phyloP scores from a whole-genome alignment of 2,113 vertebrate genomes.

The Shinisaurus crocodilurus region DNA sequence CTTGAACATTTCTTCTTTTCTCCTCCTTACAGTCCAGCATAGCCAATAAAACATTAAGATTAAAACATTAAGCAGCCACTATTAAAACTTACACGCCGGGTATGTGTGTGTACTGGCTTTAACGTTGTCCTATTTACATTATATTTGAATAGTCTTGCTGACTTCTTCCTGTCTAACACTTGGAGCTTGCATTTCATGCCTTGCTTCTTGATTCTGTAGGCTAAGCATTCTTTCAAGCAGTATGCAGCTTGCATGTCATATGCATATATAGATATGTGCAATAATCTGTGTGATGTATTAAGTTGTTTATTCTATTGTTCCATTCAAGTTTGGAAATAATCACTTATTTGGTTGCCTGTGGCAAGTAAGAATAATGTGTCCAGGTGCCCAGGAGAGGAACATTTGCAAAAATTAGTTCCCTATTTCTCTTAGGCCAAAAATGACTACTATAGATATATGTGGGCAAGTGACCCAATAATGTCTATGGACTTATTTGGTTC shows the following conservation, averaged over 20 bases:
- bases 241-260: background rate
- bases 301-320: slow-evolving; percentile 10
- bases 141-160: background rate
- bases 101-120: background rate
- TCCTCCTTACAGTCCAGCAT: background rate
- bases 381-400: background rate
- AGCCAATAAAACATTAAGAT: too few relatives aligned
- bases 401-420: background rate
- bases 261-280: background rate
- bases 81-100: background rate
- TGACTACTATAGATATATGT: background rate
- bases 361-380: background rate
- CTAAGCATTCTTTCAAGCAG: background rate
- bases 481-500: background rate
- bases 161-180: background rate
- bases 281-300: background rate
- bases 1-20: background rate
- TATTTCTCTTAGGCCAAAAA: background rate
- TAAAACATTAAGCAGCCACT: background rate
- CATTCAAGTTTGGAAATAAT: background rate
- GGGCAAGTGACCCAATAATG: background rate
- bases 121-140: background rate
- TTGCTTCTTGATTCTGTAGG: background rate
- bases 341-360: background rate
- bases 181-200: background rate